Percentiles rank a stretch among this genome's conserved stretches.
These are phyloP conservation scores for Spialia ferax DNA, from an alignment of 2,888 invertebrate species.

Conservation along the genomic window DNA sequence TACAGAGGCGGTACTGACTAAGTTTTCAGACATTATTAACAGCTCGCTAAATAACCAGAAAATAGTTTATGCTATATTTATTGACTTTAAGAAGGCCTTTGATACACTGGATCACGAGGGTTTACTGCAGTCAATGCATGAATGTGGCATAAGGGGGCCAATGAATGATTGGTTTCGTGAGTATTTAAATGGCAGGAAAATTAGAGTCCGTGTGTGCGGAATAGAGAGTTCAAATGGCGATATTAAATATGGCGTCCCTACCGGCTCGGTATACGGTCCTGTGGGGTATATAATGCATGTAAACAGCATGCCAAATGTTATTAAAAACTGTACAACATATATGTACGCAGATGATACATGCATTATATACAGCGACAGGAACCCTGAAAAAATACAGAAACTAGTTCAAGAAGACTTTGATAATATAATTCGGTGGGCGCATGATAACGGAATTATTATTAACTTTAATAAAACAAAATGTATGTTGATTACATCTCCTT, in stretches of 20 bases:
- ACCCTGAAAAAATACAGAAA: not conserved
- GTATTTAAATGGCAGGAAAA: slow-evolving; percentile 8
- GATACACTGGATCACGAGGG: slow-evolving; percentile 41
- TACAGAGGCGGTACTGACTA: not conserved
- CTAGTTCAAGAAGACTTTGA: not conserved
- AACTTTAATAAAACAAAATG: slow-evolving; percentile 27
- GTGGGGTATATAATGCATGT: slow-evolving; percentile 46
- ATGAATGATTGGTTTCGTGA: slow-evolving; percentile 29
- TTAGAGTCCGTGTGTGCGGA: not conserved
- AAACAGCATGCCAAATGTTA: slow-evolving; percentile 43
- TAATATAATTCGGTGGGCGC: slow-evolving; percentile 13
- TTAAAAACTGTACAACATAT: slow-evolving; percentile 20
- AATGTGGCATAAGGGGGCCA: slow-evolving; percentile 42
- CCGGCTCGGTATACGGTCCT: slow-evolving; percentile 40
- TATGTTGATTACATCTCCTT: slow-evolving; percentile 8
- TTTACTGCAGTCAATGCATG: slow-evolving; percentile 43
- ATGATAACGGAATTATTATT: slow-evolving; percentile 18
- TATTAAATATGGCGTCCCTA: slow-evolving; percentile 38
- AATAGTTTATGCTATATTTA: slow-evolving; percentile 11
- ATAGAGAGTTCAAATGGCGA: not conserved
- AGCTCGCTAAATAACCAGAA: not conserved
- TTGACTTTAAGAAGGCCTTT: slow-evolving; percentile 44
- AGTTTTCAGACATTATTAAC: not conserved
- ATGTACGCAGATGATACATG: slow-evolving; percentile 25
- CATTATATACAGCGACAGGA: slow-evolving; percentile 5